phyloP scores from a whole-genome alignment of 2,888 invertebrate species.

The Ectropis crepuscularia region DNA sequence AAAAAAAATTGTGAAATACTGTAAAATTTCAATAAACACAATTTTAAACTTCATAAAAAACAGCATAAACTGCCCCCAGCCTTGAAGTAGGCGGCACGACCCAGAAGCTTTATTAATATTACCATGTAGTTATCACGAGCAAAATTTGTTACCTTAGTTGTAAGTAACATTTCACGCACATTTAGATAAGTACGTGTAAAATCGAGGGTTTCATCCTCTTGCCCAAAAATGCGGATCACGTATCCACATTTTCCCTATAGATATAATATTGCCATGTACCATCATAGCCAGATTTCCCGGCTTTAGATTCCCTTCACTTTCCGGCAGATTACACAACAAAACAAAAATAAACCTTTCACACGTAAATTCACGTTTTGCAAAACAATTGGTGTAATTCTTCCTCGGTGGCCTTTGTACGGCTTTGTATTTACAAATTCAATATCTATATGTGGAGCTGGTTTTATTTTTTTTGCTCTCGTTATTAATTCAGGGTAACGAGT shows the following conservation, averaged over 20 bases:
- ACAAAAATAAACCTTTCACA: conserved; percentile 39
- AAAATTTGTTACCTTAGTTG: background rate
- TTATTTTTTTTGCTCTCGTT: conserved; percentile 45
- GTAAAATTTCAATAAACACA: too few species aligned
- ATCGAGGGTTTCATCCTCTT: conserved; percentile 2
- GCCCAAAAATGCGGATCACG: conserved; percentile 10
- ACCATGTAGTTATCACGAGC: too few species aligned
- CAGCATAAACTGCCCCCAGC: too few species aligned
- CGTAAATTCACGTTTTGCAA: conserved; percentile 36
- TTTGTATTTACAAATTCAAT: conserved; percentile 46
- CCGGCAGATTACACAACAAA: conserved; percentile 41
- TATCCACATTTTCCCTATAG: conserved; percentile 12
- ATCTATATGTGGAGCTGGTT: conserved; percentile 33
- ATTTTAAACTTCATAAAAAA: too few species aligned
- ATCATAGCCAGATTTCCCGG: conserved; percentile 26
- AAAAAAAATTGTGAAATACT: too few species aligned
- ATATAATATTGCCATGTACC: conserved; percentile 25
- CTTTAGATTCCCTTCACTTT: conserved; percentile 40
- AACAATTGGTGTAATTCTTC: conserved; percentile 42
- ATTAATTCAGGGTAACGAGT: conserved; percentile 67
- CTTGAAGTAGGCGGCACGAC: too few species aligned
- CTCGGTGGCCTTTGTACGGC: conserved; percentile 36
- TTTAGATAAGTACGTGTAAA: conserved; percentile 10
- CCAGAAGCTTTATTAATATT: too few species aligned
- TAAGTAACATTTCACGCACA: background rate